Evolutionary conservation across 2,113 vertebrate genomes (phyloP), one percentile per base, ranked within the genome.

Genomic region (Micromys minutus): DNA sequence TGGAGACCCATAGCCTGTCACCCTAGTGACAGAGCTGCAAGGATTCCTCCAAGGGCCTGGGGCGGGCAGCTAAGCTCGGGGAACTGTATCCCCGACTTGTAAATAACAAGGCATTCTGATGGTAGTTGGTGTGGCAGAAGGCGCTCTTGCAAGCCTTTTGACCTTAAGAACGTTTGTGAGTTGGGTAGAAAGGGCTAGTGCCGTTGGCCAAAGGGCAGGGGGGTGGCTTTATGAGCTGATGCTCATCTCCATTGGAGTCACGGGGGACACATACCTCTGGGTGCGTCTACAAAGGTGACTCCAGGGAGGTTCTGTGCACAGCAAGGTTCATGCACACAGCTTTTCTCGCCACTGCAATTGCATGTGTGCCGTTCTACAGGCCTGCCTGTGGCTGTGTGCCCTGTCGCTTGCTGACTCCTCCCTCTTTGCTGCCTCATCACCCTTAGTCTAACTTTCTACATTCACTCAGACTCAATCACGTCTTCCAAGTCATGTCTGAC

Each of bases 31-130:
- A 1, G 22, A 36, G 42, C 31, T 84, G 39, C 26, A 39, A 2
- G 0, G 1, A 4, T 5, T 5, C 26, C 10, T 61, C 52, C 24
- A 29, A 0, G 19, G 63, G 45, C 9, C 4, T 11, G 19, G 36
- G 42, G 59, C 52, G 31, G 69, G 15, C 34, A n/a, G 36, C 79
- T 86, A 17, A 52, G 45, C 45, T 55, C 71, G 6, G 31, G 92
- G 16, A 34, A 12, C 24, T 7, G 69, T n/a, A 67, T 52, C n/a
- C 69, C 93, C 79, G 69, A 24, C 85, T 79, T 69, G 69, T 72
- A 77, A 76, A 65, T 52, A 59, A 63, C 31, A 81, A 52, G 50
- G 50, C 50, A 52, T 52, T 52, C 11, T 52, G 50, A 52, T 7
- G 50, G 50, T 52, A 1, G 50, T 52, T 52, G 50, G 50, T 52